phyloP scores from a whole-genome alignment of 2,113 vertebrate genomes.

The Rhinoptilus africanus region DNA sequence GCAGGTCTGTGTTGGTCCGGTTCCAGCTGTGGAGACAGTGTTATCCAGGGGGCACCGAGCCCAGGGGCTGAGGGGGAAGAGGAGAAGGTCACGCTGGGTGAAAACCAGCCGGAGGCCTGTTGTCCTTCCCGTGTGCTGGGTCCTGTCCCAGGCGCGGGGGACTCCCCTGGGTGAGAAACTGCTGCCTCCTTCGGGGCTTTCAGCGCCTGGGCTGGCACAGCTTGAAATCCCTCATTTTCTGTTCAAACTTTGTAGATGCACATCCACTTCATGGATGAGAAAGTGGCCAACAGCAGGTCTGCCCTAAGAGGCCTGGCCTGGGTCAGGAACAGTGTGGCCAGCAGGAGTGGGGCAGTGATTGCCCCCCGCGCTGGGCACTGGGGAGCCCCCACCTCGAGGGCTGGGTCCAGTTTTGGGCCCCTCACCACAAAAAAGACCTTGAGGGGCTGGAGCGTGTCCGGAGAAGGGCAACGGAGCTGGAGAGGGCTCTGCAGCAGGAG shows the following conservation, averaged over 20 bases:
- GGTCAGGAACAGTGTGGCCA: background rate
- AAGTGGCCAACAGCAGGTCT: background rate
- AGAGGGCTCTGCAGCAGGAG: background rate
- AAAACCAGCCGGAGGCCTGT: rapidly evolving
- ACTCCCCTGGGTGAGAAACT: background rate
- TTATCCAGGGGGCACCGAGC: too few relatives aligned
- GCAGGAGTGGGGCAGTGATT: too few relatives aligned
- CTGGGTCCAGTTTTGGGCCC: too few relatives aligned
- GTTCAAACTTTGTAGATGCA: background rate
- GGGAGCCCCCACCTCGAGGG: too few relatives aligned
- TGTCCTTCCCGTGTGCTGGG: background rate
- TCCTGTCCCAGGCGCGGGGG: background rate
- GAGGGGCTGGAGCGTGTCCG: background rate
- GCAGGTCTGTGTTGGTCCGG: rapidly evolving
- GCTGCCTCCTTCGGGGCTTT: background rate
- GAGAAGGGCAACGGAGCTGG: background rate
- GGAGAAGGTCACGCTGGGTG: background rate
- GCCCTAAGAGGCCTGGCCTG: background rate
- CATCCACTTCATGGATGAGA: background rate
- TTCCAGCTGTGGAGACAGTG: background rate
- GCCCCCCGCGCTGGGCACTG: too few relatives aligned
- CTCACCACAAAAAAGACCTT: background rate
- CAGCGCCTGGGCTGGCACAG: background rate
- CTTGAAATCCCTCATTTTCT: background rate
- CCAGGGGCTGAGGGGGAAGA: background rate